Conservation (phyloP, 64 coral and sea anemone genomes). For the Stichodactyla helianthus region DNA sequence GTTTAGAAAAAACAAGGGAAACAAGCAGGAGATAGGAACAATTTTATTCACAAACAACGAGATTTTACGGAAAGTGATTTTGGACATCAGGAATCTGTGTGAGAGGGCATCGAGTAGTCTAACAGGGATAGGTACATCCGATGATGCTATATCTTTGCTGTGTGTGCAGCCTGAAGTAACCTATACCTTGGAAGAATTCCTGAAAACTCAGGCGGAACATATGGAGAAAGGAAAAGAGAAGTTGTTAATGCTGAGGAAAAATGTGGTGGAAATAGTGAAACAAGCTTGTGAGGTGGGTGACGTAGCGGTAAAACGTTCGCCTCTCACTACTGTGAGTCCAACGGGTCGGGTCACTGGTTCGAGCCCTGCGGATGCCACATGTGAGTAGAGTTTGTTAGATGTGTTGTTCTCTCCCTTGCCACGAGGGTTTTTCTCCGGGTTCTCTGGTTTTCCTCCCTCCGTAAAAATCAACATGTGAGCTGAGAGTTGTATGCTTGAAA, state of each 20-base stretch:
- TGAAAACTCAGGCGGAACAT: constrained; percentile 25
- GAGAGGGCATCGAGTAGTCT: constrained; percentile 82
- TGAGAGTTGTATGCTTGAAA: too few species aligned
- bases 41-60: constrained; percentile 51
- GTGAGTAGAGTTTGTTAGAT: too few species aligned
- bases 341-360: too few species aligned
- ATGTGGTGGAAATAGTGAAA: constrained; percentile 59
- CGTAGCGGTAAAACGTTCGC: too few species aligned
- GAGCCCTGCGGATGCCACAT: too few species aligned
- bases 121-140: constrained; percentile 50
- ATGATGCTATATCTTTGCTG: constrained; percentile 50
- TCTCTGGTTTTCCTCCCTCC: too few species aligned
- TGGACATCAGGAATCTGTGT: constrained; percentile 54
- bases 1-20: constrained; percentile 57
- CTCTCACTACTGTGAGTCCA: too few species aligned
- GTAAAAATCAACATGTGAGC: too few species aligned
- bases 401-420: too few species aligned
- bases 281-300: constrained; percentile 76
- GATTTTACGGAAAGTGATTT: constrained; percentile 42
- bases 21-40: constrained; percentile 48
- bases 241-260: constrained; percentile 43
- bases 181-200: constrained; percentile 66
- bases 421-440: too few species aligned
- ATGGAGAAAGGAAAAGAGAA: constrained; percentile 57
- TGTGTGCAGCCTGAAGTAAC: constrained; percentile 30